Conservation (phyloP, 2,113 vertebrate species). For the Thomomys bottae region DNA sequence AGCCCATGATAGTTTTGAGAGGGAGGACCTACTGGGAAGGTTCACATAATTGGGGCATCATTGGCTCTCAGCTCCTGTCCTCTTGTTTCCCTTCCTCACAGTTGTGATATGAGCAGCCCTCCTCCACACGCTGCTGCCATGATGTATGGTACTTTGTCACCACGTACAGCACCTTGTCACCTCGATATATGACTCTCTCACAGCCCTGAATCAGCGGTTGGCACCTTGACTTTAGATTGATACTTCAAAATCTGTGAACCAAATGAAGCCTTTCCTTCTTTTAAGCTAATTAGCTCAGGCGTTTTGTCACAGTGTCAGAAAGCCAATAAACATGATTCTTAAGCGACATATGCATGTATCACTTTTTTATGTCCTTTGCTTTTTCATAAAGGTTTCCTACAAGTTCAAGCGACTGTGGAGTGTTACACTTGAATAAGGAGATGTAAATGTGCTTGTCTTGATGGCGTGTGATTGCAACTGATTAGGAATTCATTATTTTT, state of each 20-base stretch:
- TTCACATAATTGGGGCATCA: too few relatives aligned
- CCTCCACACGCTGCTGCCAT: too few relatives aligned
- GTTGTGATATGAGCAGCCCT: not conserved
- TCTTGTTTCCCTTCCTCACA: not conserved
- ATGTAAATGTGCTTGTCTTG: not conserved
- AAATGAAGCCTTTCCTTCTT: not conserved
- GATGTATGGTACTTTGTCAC: too few relatives aligned
- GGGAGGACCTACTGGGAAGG: not conserved
- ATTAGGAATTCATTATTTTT: constrained; percentile 21
- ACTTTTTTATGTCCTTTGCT: not conserved
- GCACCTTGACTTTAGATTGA: not conserved
- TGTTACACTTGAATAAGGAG: not conserved
- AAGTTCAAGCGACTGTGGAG: not conserved
- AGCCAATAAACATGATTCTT: not conserved
- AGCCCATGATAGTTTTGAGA: too few relatives aligned
- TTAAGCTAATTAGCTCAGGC: not conserved
- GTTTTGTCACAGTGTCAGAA: not conserved
- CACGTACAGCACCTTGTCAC: not conserved
- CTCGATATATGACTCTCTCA: too few relatives aligned
- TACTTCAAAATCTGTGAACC: not conserved
- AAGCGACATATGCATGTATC: too few relatives aligned
- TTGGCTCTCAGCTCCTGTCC: not conserved
- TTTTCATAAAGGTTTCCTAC: accelerated
- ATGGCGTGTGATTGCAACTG: not conserved
- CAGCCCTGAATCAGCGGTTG: not conserved